Evolutionary conservation across 2,888 invertebrate species (phyloP), one percentile per base, ranked within the genome.

Genomic region (Nymphalis c-album): DNA sequence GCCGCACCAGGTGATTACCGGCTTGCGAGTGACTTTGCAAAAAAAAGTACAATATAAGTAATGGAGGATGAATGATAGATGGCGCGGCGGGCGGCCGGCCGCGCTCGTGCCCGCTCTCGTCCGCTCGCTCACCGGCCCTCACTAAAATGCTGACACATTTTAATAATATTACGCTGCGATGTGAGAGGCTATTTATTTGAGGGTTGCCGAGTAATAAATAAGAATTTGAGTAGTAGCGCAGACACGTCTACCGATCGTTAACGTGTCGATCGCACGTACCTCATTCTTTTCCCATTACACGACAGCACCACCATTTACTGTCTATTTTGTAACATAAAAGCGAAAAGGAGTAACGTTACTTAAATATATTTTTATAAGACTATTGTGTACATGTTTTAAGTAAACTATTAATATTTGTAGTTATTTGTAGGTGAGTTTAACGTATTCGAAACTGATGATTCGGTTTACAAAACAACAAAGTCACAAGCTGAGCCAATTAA

Each of bases 51-150:
- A 92, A 91, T 91, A 91, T 92, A 91, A 91, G 92, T 92, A 92
- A 92, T 92, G 91, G 92, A 90, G 90, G 90, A 91, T 91, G 90
- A 89, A 91, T 92, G 92, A 92, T 92, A 91, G 90, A 92, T 91
- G 87, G 90, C 87, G 85, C 78, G 76, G 78, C 81, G 80, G 79
- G 40, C 57, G 57, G 18, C 35, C 77, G 78, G 76, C 76, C 81
- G 78, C 81, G 78, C 78, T 74, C 81, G 79, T 78, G 75, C 79
- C 78, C 77, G 75, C 69, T 73, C 78, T 76, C 79, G 76, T 76
- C 75, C 81, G 79, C 82, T 80, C 79, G 76, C 78, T 77, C 79
- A 79, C 74, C 75, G 77, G 77, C 77, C 80, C 78, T 77, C 77
- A 81, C 84, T 85, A 90, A 91, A 91, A 87, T 88, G 91, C 91